Percentiles rank a stretch among this genome's conserved stretches.
Evolutionary conservation across 2,888 invertebrate species (phyloP).

Genomic region (Drosophila conformis): DNA sequence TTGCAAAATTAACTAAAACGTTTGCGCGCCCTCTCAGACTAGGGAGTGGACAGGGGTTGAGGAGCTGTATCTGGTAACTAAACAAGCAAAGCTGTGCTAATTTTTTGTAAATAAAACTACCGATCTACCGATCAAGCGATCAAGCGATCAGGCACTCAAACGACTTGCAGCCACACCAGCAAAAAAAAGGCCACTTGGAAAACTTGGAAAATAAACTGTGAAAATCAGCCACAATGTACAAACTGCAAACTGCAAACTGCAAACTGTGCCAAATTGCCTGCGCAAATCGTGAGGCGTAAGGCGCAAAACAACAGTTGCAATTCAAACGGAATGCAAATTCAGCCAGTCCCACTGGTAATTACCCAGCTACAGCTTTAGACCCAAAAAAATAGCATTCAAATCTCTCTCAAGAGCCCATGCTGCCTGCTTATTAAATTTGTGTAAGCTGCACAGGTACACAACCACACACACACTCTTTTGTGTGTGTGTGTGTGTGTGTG

Average conservation of each 20-base stretch:
- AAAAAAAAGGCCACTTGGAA: conserved; percentile 5
- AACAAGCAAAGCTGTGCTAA: conserved; percentile 81
- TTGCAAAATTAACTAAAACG: conserved; percentile 78
- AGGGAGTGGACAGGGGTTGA: neutral
- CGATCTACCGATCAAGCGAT: conserved; percentile 75
- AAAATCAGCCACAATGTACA: conserved; percentile 54
- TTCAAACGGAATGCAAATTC: conserved; percentile 83
- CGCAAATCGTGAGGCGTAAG: conserved; percentile 73
- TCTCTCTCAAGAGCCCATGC: conserved; percentile 42
- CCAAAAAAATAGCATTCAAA: conserved; percentile 48
- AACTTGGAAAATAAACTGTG: conserved; percentile 76
- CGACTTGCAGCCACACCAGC: conserved; percentile 35
- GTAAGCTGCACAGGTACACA: conserved; percentile 44
- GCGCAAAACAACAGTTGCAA: conserved; percentile 83
- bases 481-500: conserved; percentile 6
- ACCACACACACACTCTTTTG: conserved; percentile 40
- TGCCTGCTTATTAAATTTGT: conserved; percentile 70
- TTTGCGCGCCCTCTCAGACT: conserved; percentile 36
- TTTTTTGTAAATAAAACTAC: conserved; percentile 82
- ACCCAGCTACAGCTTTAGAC: conserved; percentile 59
- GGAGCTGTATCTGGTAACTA: conserved; percentile 34
- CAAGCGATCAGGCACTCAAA: conserved; percentile 48
- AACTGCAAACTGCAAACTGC: conserved; percentile 22
- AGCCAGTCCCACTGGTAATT: conserved; percentile 75
- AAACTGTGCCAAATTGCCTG: conserved; percentile 75